Base-by-base conservation (phyloP, 1,140 invertebrate genomes). In the Yoshiicerus persimilis region DNA sequence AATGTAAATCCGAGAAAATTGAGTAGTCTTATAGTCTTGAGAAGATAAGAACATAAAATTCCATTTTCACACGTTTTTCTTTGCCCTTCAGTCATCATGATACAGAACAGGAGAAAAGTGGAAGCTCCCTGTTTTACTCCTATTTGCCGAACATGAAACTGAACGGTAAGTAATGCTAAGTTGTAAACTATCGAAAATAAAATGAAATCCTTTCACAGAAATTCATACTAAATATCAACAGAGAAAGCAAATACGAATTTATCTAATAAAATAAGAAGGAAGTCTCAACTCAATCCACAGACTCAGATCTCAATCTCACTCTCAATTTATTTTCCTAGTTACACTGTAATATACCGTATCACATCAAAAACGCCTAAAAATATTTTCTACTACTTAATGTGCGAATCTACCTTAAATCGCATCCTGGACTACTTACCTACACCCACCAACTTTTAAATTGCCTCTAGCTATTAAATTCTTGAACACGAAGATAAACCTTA, bases 1-100 rank as follows among this genome's bases (percentile, higher is more conserved):
- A 32, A 80, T 80, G 75, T 38, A 80, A 80, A 80, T 80, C 75
- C 75, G 32, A 23, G 75, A 80, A 80, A 80, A 80, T 80, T 80
- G 75, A 80, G 75, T 80, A 30, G 34, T 11, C 30, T 32, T 23
- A 80, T 80, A 80, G 75, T 80, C 75, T 80, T 80, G 75, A n/a
- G 32, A 80, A 34, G 75, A 80, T 80, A 80, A 80, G 75, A 80
- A 80, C 75, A 80, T 80, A 80, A 80, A 80, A 80, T 34, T 80
- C 75, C 75, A 80, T 80, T 80, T 80, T 80, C 75, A 80, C 75
- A 80, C 75, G 75, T 80, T 80, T 80, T 38, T n/a, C 32, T 80
- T 80, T 80, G 75, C 75, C 75, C 75, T 38, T 80, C 32, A 80
- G 75, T 36, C 75, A 80, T 80, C 20, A 38, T 80, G 75, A n/a